Base-by-base conservation (phyloP, 2,888 invertebrate genomes). In the Tyria jacobaeae region DNA sequence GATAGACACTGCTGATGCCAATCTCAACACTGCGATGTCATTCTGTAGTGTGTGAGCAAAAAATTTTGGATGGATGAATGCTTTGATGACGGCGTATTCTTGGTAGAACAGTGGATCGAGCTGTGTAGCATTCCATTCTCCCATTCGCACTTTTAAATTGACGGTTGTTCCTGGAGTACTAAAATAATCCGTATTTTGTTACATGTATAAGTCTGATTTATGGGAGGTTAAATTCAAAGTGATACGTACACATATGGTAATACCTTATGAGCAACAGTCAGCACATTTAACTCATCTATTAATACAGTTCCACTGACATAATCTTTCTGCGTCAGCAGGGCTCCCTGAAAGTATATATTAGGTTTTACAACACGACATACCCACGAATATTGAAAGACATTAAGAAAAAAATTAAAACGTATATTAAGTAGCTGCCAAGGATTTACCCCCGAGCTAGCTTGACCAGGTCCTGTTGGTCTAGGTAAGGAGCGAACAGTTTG, bases 21-120 rank as follows among this genome's bases (percentile, higher is more conserved):
- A 87, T 63, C 96, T 94, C 31, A 99, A 85, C 0, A 99, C 94
- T 1, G 98, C 98, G 39, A 99, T 94, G 84, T 98, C 97, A 82
- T 97, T 97, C 72, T 96, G 96, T 49, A 98, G 92, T 68, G 97
- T 97, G 60, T 92, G 94, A 0, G 95, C 87, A 80, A 96, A 96
- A 85, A 95, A 98, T 17, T 95, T 94, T 0, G 97, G 95, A 76
- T 95, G 95, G 7, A 95, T 90, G 68, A 94, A 95, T 44, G 97
- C 95, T 73, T 90, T 94, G 5, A 89, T 81, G 0, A 96, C 90
- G 6, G 84, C 88, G 68, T 95, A 94, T 81, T 97, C 96, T 75
- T 96, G 94, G 64, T 95, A 95, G 0, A 96, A 94, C 56, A 96
- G 93, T 0, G 96, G 95, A 72, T 97, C 97, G 37, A 94, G 95